Evolutionary conservation across 2,888 invertebrate genomes (phyloP), one percentile per base, ranked within the genome.

Genomic region (Hesperia comma): DNA sequence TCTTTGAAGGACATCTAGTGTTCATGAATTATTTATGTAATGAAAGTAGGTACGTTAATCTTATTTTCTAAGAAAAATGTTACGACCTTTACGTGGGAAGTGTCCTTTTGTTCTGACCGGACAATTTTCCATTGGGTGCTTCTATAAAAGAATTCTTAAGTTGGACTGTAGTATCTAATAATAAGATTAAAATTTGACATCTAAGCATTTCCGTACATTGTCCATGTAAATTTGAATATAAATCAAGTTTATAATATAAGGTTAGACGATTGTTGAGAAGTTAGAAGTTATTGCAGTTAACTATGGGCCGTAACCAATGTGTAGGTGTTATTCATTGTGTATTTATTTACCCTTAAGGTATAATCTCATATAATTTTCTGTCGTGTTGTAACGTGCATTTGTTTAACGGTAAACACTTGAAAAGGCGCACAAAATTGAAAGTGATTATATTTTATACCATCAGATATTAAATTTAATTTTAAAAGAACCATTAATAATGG

Each of bases 301-400:
- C 51, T 14, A 12, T 3, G 73, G 80, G 82, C 84, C 87, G 86
- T 69, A 83, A 82, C 74, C 80, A 55, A 55, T 33, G 46, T 63
- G 32, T 62, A 21, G 32, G 12, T 43, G 12, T 62, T 55, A 55
- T 17, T 17, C 46, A 46, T 46, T 46, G 15, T 46, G 15, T 46
- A 15, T 46, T 46, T 46, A 15, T 46, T 15, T 46, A 17, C 8
- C 43, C 6, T 17, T 17, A 46, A 15, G 15, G 6, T 46, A 17
- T 8, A 17, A 46, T 0, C 8, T 46, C 6, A 15, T n/a, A 46
- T 46, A 37, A 37, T 37, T 37, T 37, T 10, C 37, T 37, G 37
- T 37, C 37, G 12, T 37, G 37, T 37, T 12, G 12, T 37, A 3
- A 37, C 37, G 12, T 10, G 3, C 37, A 37, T 37, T 37, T 37